These are phyloP conservation scores for Cyanoramphus novaezelandiae DNA, from an alignment of 2,113 vertebrate genomes.

Conservation along the genomic window DNA sequence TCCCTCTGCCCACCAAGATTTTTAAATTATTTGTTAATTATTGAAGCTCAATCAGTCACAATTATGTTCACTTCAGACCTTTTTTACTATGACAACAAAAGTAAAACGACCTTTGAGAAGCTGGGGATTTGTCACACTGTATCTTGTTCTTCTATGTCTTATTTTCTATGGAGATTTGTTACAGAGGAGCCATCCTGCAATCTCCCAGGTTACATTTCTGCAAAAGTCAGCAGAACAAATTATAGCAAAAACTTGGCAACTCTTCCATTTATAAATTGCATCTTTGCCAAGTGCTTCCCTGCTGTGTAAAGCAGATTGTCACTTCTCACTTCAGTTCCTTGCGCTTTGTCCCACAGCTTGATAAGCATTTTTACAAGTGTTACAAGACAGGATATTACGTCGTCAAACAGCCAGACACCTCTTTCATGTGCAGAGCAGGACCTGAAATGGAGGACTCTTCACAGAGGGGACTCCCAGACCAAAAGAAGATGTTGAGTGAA, in stretches of 20 bases:
- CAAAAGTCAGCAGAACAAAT: slow-evolving; percentile 30
- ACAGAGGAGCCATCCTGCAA: not conserved
- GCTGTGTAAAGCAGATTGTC: slow-evolving; percentile 42
- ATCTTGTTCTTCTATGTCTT: not conserved
- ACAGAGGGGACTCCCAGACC: not conserved
- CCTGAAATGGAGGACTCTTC: not conserved
- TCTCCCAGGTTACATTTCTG: not conserved
- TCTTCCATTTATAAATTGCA: not conserved
- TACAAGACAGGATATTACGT: not conserved
- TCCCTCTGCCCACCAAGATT: not conserved
- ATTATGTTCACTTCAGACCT: not conserved
- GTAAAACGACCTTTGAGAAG: not conserved
- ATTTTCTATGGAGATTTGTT: not conserved
- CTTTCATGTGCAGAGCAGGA: not conserved
- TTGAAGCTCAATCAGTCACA: not conserved
- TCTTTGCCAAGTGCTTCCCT: slow-evolving; percentile 36
- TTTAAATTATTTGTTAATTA: not conserved
- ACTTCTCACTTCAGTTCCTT: slow-evolving; percentile 32
- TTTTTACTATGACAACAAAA: not conserved
- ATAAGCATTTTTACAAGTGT: not conserved
- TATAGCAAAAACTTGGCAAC: not conserved
- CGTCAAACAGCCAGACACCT: not conserved
- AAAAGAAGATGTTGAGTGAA: not conserved
- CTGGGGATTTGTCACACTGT: not conserved
- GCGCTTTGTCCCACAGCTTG: not conserved